phyloP scores from a whole-genome alignment of 2,797 vertebrate species.

The Periparus ater region DNA sequence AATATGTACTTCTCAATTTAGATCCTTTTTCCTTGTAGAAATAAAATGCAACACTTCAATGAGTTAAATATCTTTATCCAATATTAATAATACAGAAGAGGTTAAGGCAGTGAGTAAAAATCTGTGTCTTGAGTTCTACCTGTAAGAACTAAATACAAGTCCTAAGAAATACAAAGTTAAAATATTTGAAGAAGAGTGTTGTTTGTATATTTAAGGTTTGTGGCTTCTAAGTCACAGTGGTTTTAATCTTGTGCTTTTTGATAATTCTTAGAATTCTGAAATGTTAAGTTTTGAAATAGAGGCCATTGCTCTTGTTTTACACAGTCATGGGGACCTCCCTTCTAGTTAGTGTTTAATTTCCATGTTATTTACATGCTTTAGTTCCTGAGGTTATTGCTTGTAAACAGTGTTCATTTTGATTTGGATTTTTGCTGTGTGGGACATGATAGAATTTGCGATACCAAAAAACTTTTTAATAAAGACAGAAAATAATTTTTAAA shows the following conservation, averaged over 20 bases:
- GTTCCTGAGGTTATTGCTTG: neutral
- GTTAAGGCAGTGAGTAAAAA: neutral
- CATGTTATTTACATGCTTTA: neutral
- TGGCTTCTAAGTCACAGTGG: neutral
- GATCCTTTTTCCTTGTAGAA: neutral
- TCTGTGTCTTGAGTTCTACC: neutral
- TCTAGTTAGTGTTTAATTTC: neutral
- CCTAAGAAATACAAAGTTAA: neutral
- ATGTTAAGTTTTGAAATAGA: neutral
- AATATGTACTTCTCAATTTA: neutral
- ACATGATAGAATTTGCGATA: neutral
- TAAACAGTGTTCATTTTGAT: neutral
- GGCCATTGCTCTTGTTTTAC: neutral
- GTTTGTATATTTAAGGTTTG: neutral
- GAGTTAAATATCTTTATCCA: neutral
- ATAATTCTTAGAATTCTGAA: neutral
- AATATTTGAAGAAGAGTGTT: neutral
- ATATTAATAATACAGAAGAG: neutral
- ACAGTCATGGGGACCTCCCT: neutral
- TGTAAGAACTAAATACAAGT: neutral
- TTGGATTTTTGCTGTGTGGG: neutral
- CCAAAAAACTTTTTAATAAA: neutral
- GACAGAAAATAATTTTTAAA: neutral
- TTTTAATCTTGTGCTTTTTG: neutral
- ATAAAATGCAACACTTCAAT: neutral